Evolutionary conservation across 53 echinoderm and acorn worm species (phyloP).

Genomic region (Zoroaster sp.): DNA sequence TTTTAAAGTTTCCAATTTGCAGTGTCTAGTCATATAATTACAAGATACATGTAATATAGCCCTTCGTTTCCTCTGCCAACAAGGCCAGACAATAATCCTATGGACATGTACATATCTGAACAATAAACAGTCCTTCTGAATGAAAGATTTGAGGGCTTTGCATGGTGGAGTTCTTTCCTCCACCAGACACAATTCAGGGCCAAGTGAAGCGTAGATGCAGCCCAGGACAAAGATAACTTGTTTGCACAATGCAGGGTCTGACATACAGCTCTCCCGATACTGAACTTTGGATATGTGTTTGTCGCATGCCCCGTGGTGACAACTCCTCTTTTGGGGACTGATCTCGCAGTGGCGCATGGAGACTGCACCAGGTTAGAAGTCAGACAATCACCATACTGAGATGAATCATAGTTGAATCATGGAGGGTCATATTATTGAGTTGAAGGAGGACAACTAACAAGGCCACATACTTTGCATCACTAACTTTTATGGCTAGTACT

Average conservation of each 20-base stretch:
- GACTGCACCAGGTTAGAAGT: conserved; percentile 21
- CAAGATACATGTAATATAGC: no score
- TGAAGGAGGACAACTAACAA: background rate
- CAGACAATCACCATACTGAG: conserved; percentile 10
- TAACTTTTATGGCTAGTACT: no score
- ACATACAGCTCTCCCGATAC: background rate
- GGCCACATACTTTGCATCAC: background rate
- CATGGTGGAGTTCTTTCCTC: no score
- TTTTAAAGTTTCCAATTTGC: no score
- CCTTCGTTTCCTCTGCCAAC: no score
- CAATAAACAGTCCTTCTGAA: no score
- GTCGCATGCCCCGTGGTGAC: background rate
- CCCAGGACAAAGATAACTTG: conserved; percentile 33
- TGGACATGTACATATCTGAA: no score
- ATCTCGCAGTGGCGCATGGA: background rate
- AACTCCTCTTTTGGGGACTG: background rate
- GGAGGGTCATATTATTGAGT: background rate
- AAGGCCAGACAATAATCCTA: background rate
- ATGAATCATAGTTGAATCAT: conserved; percentile 47
- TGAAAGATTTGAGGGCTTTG: no score
- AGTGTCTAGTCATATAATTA: no score
- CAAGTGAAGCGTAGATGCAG: conserved; percentile 21
- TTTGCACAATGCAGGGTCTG: conserved; percentile 31
- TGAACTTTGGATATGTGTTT: conserved; percentile 37
- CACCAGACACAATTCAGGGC: background rate